A percentile compares a stretch with the other conserved stretches of the same genome.
Evolutionary conservation across 2,888 invertebrate species (phyloP).

Genomic region (Drosophila leonis): DNA sequence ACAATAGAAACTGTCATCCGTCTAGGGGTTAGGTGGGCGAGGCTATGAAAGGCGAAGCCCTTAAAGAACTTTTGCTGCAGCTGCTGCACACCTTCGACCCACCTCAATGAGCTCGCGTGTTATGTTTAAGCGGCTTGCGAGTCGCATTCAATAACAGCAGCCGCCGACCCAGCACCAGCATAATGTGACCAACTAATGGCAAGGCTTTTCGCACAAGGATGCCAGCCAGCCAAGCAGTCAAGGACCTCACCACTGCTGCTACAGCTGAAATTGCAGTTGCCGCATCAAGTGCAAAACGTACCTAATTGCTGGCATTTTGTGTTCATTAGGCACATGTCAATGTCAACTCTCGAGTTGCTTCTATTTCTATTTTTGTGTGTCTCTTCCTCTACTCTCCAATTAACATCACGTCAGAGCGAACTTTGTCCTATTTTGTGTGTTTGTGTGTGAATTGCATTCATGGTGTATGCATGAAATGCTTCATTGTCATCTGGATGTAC

Average conservation of each 20-base stretch:
- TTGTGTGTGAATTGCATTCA: background rate
- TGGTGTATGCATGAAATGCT: background rate
- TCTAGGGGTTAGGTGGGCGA: slow-evolving; percentile 6
- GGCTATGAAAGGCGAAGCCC: slow-evolving; percentile 19
- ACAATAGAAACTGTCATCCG: slow-evolving; percentile 36
- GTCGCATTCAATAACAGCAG: slow-evolving; percentile 35
- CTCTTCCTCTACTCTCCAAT: slow-evolving; percentile 3
- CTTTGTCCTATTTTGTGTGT: background rate
- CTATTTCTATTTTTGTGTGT: slow-evolving; percentile 2
- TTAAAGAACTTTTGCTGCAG: background rate
- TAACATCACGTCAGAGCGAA: background rate
- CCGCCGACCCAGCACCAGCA: slow-evolving; percentile 1
- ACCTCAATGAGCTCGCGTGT: slow-evolving; percentile 20
- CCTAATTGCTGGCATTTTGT: slow-evolving; percentile 27
- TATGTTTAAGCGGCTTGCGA: slow-evolving; percentile 37
- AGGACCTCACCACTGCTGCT: slow-evolving; percentile 19
- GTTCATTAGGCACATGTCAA: slow-evolving; percentile 13
- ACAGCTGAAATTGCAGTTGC: slow-evolving; percentile 4
- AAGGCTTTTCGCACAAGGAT: slow-evolving; percentile 31
- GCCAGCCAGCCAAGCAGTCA: slow-evolving; percentile 9
- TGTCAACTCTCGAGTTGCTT: slow-evolving; percentile 20
- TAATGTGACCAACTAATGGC: slow-evolving; percentile 51
- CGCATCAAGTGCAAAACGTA: slow-evolving; percentile 23
- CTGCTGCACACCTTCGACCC: background rate
- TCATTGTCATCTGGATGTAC: background rate